Evolutionary conservation across 2,888 invertebrate genomes (phyloP), one percentile per base, ranked within the genome.

Genomic region (Eupithecia pulchellata): DNA sequence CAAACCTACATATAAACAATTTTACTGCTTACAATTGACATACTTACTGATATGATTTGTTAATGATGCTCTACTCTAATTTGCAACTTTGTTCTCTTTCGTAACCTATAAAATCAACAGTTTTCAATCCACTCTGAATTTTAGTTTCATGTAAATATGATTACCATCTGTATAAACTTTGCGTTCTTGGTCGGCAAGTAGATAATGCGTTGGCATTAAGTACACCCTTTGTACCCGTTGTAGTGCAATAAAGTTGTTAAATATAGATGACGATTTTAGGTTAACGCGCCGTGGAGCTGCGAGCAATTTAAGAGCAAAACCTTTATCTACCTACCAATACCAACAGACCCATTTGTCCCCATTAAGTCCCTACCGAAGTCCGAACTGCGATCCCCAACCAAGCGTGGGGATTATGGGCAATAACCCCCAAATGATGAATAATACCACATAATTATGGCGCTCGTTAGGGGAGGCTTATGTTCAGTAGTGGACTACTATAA

Each of bases 361-460:
- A 27, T 27, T 27, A 30, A 5, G 29, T 30, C 29, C 30, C 63
- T 32, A 58, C 64, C 72, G n/a, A n/a, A n/a, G n/a, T n/a, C n/a
- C n/a, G n/a, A n/a, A n/a, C n/a, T n/a, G n/a, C n/a, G n/a, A n/a
- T n/a, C n/a, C n/a, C n/a, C n/a, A n/a, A n/a, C n/a, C n/a, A n/a
- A n/a, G n/a, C n/a, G n/a, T n/a, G n/a, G n/a, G n/a, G n/a, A n/a
- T n/a, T n/a, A n/a, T n/a, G n/a, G n/a, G n/a, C n/a, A n/a, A n/a
- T n/a, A n/a, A n/a, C n/a, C n/a, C n/a, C n/a, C n/a, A n/a, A n/a
- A n/a, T n/a, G n/a, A n/a, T n/a, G n/a, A n/a, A n/a, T n/a, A n/a
- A n/a, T n/a, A n/a, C n/a, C n/a, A n/a, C n/a, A n/a, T n/a, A n/a
- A n/a, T n/a, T n/a, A n/a, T n/a, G n/a, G n/a, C n/a, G n/a, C n/a